Conservation (phyloP, 2,797 vertebrate species). For the Microhierax caerulescens region DNA sequence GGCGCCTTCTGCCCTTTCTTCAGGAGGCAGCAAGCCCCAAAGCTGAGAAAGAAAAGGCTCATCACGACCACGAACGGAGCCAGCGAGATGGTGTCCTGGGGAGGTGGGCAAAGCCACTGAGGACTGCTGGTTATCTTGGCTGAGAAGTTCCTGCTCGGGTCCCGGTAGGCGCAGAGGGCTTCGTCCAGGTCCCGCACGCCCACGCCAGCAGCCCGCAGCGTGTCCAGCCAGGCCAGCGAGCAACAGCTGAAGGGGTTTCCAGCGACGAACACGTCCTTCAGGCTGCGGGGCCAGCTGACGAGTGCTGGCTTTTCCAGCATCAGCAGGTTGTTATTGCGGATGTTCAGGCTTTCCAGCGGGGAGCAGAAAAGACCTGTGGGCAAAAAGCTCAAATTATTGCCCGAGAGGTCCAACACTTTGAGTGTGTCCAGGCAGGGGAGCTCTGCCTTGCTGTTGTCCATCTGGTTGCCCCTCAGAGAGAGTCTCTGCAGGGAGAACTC, state of each 20-base stretch:
- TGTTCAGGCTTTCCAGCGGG: not conserved
- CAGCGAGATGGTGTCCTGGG: not conserved
- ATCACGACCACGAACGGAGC: not conserved
- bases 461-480: slow-evolving; percentile 53
- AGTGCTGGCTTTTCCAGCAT: not conserved
- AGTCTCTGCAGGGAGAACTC: slow-evolving; percentile 47
- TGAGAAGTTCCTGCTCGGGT: not conserved
- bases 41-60: not conserved
- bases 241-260: slow-evolving; percentile 67
- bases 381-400: slow-evolving; percentile 24
- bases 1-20: not conserved
- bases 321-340: slow-evolving; percentile 13
- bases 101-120: not conserved
- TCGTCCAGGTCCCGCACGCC: not conserved
- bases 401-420: slow-evolving; percentile 9
- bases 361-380: not conserved
- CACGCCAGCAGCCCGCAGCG: not conserved
- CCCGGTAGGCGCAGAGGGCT: not conserved
- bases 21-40: not conserved
- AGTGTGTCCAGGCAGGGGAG: slow-evolving; percentile 38
- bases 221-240: slow-evolving; percentile 40
- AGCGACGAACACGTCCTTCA: not conserved
- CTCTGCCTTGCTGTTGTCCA: not conserved
- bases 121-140: not conserved
- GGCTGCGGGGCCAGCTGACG: not conserved